phyloP scores from a whole-genome alignment of 2,888 invertebrate species.

The Nyleta sp. region DNA sequence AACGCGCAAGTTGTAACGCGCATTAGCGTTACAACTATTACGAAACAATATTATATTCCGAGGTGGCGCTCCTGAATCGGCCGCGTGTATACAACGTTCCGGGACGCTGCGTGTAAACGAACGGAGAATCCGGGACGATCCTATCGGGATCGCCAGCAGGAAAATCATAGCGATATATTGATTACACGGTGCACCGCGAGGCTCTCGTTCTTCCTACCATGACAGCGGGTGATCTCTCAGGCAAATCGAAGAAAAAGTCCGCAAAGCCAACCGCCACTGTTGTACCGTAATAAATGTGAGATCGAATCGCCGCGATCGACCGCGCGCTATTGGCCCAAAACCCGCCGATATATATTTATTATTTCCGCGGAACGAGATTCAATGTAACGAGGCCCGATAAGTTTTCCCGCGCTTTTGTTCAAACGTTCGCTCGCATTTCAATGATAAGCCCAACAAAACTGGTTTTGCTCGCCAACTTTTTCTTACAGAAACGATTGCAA shows the following conservation, averaged over 20 bases:
- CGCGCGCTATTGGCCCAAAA: conserved; percentile 47
- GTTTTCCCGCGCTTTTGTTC: conserved; percentile 22
- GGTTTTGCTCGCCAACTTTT: too few species aligned
- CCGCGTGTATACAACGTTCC: conserved; percentile 32
- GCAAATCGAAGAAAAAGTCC: conserved; percentile 56
- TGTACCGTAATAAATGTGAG: conserved; percentile 62
- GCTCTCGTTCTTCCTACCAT: conserved; percentile 63
- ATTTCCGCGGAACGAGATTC: conserved; percentile 36
- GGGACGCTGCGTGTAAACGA: conserved; percentile 49
- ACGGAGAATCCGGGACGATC: conserved; percentile 59
- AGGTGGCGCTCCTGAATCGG: conserved; percentile 29
- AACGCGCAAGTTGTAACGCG: conserved; percentile 50
- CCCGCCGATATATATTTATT: conserved; percentile 16
- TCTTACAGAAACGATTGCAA: too few species aligned
- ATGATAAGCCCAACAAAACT: too few species aligned
- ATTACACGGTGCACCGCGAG: conserved; percentile 66
- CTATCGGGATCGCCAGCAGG: conserved; percentile 49
- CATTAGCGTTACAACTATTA: conserved; percentile 57
- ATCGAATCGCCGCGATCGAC: conserved; percentile 35
- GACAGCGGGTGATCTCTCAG: conserved; percentile 54
- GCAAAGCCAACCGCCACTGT: conserved; percentile 58
- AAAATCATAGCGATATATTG: conserved; percentile 65
- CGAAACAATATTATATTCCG: conserved; percentile 57
- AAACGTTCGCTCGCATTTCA: too few species aligned
- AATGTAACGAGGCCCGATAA: conserved; percentile 17